phyloP scores from a whole-genome alignment of 2,113 vertebrate species.

The Nerophis ophidion region DNA sequence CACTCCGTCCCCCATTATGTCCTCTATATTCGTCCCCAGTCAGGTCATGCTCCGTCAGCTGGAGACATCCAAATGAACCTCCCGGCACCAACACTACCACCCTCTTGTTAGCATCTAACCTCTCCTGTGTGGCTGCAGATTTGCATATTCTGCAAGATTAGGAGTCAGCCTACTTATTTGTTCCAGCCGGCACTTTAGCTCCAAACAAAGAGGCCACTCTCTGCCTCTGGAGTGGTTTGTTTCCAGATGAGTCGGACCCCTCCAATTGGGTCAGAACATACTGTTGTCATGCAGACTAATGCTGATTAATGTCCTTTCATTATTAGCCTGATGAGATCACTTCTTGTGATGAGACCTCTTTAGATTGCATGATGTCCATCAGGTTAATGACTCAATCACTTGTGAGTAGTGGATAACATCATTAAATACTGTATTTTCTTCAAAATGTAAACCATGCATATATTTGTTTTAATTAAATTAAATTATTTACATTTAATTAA shows the following conservation, averaged over 20 bases:
- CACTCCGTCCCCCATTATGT: constrained; percentile 16
- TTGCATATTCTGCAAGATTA: constrained; percentile 64
- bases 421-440: too few species aligned
- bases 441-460: too few species aligned
- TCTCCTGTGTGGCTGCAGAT: constrained; percentile 30
- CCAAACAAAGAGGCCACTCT: constrained; percentile 56
- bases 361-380: background rate
- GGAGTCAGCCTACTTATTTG: constrained; percentile 34
- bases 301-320: constrained; percentile 10
- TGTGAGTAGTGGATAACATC: too few species aligned
- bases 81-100: background rate
- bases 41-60: background rate
- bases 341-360: background rate
- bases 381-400: background rate
- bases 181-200: constrained; percentile 38
- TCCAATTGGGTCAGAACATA: background rate
- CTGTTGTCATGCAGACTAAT: background rate
- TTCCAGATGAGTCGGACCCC: background rate
- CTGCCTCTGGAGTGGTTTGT: constrained; percentile 12
- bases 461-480: too few species aligned
- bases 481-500: too few species aligned
- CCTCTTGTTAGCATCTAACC: background rate
- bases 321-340: constrained; percentile 11
- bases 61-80: background rate
- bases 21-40: background rate